Base-by-base conservation (phyloP, 1,140 invertebrate genomes). In the Bacillus rossius region DNA sequence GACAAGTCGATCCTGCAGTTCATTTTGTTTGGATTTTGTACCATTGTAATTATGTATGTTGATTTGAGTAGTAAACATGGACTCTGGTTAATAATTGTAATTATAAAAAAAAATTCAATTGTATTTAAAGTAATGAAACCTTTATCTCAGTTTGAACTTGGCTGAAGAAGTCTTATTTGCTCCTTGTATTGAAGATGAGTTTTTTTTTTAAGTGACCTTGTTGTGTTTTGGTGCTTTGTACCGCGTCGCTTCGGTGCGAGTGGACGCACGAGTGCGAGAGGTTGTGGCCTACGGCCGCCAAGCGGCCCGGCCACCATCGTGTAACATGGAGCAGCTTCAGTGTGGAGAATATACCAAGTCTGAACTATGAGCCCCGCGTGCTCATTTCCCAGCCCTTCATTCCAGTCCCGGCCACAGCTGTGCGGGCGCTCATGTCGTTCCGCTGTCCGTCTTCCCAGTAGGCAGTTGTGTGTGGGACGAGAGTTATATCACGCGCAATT, bases 181-280 rank as follows among this genome's bases (percentile, higher is more conserved):
- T 55, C 40, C 53, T 55, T 26, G 25, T 42, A 43, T 55, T 38
- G 29, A 23, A 55, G 41, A 55, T 25, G 25, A 38, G 51, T 54
- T 54, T 41, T 54, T 55, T 55, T 55, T 55, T 43, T 29, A 55
- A 55, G 53, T 55, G 53, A 55, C 53, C 53, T 55, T 55, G 53
- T 42, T 42, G 19, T 55, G 53, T 42, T 42, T n/a, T 25, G 41
- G 43, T 40, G 53, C 53, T 55, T 55, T 55, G 53, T 55, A 55
- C 26, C 16, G 26, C 34, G 37, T 50, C 38, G 45, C 34, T 55
- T 38, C 43, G 29, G 34, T 45, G 29, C 40, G 29, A 37, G 19
- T 52, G 19, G 17, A 17, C 17, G 40, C 26, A 8, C 34, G 48
- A 19, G 37, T 3, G 22, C 53, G 25, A 10, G n/a, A 20, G 53